Evolutionary conservation across 2,113 vertebrate genomes (phyloP).

Genomic region (Thunnus thynnus): DNA sequence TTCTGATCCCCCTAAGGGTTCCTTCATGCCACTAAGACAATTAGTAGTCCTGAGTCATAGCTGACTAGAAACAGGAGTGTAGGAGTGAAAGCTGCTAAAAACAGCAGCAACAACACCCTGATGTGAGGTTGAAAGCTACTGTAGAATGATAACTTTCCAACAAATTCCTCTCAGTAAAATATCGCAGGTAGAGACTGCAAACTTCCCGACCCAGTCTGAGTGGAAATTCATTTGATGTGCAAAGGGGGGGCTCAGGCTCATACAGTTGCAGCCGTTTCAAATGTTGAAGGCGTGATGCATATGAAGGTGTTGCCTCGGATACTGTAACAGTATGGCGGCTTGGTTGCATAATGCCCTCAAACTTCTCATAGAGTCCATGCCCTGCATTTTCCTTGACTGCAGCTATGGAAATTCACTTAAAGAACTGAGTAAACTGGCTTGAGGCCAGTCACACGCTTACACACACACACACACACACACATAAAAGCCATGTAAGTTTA

Average conservation of each 20-base stretch:
- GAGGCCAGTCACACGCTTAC: not conserved
- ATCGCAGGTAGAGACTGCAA: slow-evolving; percentile 30
- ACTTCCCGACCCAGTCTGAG: slow-evolving; percentile 12
- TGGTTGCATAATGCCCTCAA: slow-evolving; percentile 47
- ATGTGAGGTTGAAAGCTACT: slow-evolving; percentile 68
- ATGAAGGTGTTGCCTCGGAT: slow-evolving; percentile 49
- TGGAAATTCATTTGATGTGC: slow-evolving; percentile 44
- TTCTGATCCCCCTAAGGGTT: slow-evolving; percentile 69
- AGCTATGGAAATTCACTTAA: slow-evolving; percentile 10
- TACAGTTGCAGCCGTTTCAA: slow-evolving; percentile 14
- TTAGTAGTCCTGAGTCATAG: slow-evolving; percentile 77
- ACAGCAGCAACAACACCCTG: slow-evolving; percentile 75
- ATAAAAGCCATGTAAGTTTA: not conserved
- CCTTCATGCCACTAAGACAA: slow-evolving; percentile 72
- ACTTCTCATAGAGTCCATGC: slow-evolving; percentile 27
- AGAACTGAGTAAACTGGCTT: slow-evolving; percentile 11
- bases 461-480: not conserved
- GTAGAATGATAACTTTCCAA: slow-evolving; percentile 60
- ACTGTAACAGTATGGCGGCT: slow-evolving; percentile 41
- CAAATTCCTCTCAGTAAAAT: slow-evolving; percentile 35
- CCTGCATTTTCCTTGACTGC: slow-evolving; percentile 23
- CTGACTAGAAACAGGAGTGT: slow-evolving; percentile 69
- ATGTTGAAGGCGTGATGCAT: slow-evolving; percentile 6
- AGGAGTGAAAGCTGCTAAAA: slow-evolving; percentile 79
- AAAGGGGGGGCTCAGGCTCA: slow-evolving; percentile 21